A percentile compares a stretch with the other conserved stretches of the same genome.
Conservation (phyloP, 2,797 vertebrate genomes). For the Poecilia velifera region DNA sequence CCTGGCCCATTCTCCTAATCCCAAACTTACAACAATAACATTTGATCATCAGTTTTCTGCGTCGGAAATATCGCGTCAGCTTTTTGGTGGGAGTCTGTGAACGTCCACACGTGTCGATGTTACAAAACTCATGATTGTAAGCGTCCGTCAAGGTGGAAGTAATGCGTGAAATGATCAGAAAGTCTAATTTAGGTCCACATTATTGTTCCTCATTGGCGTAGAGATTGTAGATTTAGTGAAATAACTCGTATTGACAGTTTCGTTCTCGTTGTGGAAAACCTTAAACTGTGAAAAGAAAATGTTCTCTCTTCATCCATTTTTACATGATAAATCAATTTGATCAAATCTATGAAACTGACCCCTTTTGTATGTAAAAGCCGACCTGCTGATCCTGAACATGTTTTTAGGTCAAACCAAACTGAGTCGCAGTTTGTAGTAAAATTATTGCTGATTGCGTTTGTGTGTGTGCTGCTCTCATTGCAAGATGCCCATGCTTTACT, state of each 20-base stretch:
- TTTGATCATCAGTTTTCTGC: constrained; percentile 6
- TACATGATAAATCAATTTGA: too few species aligned
- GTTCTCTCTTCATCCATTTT: not conserved
- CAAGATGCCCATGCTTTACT: not conserved
- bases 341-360: not conserved
- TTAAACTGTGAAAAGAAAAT: not conserved
- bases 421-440: not conserved
- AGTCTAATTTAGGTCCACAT: not conserved
- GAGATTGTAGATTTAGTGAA: not conserved
- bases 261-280: not conserved
- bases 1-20: constrained; percentile 2
- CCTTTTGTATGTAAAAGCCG: not conserved
- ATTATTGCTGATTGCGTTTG: not conserved
- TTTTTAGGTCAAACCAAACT: not conserved
- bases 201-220: not conserved
- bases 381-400: not conserved
- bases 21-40: constrained; percentile 3
- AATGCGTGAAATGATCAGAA: not conserved
- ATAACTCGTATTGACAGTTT: not conserved
- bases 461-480: not conserved
- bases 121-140: not conserved
- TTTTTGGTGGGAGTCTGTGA: constrained; percentile 2
- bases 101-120: not conserved
- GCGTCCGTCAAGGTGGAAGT: not conserved
- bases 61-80: not conserved